A percentile compares a stretch with the other conserved stretches of the same genome.
phyloP scores from a whole-genome alignment of 2,888 invertebrate species.

The Danaus chrysippus region DNA sequence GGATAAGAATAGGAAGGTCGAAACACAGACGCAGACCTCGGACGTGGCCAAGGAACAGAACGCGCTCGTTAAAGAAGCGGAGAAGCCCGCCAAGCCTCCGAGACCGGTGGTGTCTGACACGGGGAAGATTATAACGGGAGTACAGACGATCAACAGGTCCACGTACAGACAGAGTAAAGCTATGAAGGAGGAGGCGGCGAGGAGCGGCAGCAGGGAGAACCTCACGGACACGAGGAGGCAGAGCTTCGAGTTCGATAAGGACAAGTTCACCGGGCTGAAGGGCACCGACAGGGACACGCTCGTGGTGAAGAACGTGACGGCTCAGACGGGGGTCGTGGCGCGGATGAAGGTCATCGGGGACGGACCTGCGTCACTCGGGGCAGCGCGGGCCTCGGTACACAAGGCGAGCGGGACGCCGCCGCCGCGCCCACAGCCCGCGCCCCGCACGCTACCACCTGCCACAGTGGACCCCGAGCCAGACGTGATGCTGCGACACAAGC shows the following conservation, averaged over 20 bases:
- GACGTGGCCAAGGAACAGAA: conserved; percentile 41
- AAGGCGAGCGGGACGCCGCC: conserved; percentile 78
- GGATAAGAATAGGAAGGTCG: conserved; percentile 62
- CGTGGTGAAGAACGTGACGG: conserved; percentile 61
- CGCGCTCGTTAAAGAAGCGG: conserved; percentile 51
- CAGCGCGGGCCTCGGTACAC: conserved; percentile 37
- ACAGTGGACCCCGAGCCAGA: conserved; percentile 50
- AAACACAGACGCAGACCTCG: conserved; percentile 43
- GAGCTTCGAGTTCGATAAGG: conserved; percentile 78
- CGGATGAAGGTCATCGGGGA: conserved; percentile 66
- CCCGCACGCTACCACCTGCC: conserved; percentile 58
- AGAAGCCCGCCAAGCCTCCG: conserved; percentile 82
- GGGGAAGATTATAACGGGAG: conserved; percentile 72
- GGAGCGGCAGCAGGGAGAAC: conserved; percentile 63
- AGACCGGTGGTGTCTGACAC: conserved; percentile 76
- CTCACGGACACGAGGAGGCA: conserved; percentile 68
- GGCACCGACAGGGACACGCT: conserved; percentile 48
- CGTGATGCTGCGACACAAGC: conserved; percentile 83
- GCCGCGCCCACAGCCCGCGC: conserved; percentile 70
- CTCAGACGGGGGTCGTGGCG: conserved; percentile 65
- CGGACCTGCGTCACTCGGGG: conserved; percentile 61
- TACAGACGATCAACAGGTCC: conserved; percentile 80
- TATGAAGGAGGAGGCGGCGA: conserved; percentile 65
- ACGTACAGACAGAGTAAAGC: conserved; percentile 76
- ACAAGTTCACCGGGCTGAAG: conserved; percentile 55